Evolutionary conservation across 2,888 invertebrate species (phyloP).

Genomic region (Andrena dorsata): DNA sequence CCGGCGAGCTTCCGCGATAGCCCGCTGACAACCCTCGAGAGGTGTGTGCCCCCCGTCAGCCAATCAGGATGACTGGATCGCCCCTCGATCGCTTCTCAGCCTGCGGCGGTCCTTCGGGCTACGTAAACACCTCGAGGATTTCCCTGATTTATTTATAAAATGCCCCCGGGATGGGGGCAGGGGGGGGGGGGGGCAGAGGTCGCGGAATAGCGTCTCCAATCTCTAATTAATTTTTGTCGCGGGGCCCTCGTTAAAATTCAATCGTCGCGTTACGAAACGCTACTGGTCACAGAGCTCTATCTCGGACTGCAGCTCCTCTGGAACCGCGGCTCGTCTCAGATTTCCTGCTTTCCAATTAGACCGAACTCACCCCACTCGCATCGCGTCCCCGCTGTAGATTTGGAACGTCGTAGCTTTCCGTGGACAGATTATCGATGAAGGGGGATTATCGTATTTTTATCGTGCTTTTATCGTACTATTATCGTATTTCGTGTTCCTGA

Average conservation of each 20-base stretch:
- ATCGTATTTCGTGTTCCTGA: too few relatives aligned
- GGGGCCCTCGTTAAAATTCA: not conserved
- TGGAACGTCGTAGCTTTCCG: too few relatives aligned
- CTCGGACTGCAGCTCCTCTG: too few relatives aligned
- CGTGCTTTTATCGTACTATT: too few relatives aligned
- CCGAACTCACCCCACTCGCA: too few relatives aligned
- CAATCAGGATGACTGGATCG: slow-evolving; percentile 11
- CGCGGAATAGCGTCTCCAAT: slow-evolving; percentile 20
- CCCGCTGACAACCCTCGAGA: not conserved
- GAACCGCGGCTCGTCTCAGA: too few relatives aligned
- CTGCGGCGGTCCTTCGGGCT: slow-evolving; percentile 24
- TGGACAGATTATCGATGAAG: too few relatives aligned
- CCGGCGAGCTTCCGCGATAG: not conserved
- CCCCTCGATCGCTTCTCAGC: not conserved
- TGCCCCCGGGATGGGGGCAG: not conserved
- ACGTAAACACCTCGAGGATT: slow-evolving; percentile 46
- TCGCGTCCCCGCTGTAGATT: too few relatives aligned
- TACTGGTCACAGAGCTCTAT: not conserved
- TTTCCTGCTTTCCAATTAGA: too few relatives aligned
- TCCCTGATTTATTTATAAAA: slow-evolving; percentile 43
- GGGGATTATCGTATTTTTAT: too few relatives aligned
- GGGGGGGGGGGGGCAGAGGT: slow-evolving; percentile 2
- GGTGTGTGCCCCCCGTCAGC: slow-evolving; percentile 18
- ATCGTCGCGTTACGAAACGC: slow-evolving; percentile 25
- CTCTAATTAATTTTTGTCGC: slow-evolving; percentile 38